Evolutionary conservation across 2,113 vertebrate genomes (phyloP).

Genomic region (Enhydra lutris): DNA sequence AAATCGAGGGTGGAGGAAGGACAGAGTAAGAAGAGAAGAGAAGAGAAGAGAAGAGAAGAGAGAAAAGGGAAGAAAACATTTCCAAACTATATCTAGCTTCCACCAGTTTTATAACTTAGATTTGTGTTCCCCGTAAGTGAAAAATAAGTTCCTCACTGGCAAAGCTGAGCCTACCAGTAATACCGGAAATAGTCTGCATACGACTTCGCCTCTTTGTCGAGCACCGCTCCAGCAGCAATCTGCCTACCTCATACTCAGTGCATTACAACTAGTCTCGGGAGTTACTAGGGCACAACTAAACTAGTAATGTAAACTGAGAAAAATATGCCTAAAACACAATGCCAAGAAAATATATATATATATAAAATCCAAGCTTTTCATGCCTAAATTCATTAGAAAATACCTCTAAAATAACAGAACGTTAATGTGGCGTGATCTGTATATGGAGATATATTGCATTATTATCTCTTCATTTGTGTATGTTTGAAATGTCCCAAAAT

Average conservation of each 20-base stretch:
- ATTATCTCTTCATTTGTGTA: background rate
- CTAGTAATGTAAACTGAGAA: background rate
- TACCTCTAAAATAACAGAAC: background rate
- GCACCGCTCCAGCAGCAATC: background rate
- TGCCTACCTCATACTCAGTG: background rate
- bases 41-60: too few relatives aligned
- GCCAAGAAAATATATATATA: background rate
- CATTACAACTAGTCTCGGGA: background rate
- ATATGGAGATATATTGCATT: background rate
- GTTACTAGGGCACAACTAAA: background rate
- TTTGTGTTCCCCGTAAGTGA: background rate
- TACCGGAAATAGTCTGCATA: background rate
- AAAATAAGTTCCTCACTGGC: background rate
- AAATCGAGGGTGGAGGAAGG: background rate
- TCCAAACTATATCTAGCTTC: background rate
- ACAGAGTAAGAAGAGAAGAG: background rate
- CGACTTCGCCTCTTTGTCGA: background rate
- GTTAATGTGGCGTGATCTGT: background rate
- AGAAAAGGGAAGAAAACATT: background rate
- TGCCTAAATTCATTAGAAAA: background rate
- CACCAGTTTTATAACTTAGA: background rate
- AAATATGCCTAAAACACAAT: slow-evolving; percentile 16
- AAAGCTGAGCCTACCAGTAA: background rate
- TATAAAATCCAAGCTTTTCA: background rate
- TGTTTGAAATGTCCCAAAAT: background rate